Evolutionary conservation across 2,113 vertebrate species (phyloP).

Genomic region (Crotalus tigris): DNA sequence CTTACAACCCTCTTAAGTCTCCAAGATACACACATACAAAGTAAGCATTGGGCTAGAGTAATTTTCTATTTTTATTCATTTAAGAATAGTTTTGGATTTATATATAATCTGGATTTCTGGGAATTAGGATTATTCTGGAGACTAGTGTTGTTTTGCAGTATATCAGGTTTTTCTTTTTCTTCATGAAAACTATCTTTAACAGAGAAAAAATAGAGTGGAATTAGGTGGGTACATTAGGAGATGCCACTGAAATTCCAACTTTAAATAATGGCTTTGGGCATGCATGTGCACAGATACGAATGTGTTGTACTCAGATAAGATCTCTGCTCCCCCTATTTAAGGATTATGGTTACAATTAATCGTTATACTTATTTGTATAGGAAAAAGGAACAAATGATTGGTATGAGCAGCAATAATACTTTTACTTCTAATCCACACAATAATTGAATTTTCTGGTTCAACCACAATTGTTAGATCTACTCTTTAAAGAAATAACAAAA

Average conservation of each 20-base stretch:
- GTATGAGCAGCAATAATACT: not conserved
- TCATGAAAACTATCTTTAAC: not conserved
- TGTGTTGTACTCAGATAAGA: not conserved
- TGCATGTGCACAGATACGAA: not conserved
- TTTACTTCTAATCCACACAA: not conserved
- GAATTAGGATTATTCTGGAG: not conserved
- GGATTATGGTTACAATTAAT: not conserved
- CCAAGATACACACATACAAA: not conserved
- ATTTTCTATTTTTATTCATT: not conserved
- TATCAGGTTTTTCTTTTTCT: not conserved
- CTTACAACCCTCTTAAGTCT: not conserved
- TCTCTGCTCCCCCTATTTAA: not conserved
- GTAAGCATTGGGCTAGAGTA: not conserved
- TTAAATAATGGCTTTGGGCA: not conserved
- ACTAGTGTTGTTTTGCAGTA: not conserved
- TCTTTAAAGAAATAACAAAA: not conserved
- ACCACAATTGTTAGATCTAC: not conserved
- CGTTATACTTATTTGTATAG: not conserved
- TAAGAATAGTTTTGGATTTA: not conserved
- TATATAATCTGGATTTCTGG: not conserved
- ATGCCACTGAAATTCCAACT: not conserved
- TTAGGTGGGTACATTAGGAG: not conserved
- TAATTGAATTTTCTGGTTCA: not conserved
- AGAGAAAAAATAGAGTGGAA: not conserved
- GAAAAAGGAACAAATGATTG: not conserved